Base-by-base conservation (phyloP, 37 sponge, comb jelly and placozoan genomes). In the Spongilla lacustris region DNA sequence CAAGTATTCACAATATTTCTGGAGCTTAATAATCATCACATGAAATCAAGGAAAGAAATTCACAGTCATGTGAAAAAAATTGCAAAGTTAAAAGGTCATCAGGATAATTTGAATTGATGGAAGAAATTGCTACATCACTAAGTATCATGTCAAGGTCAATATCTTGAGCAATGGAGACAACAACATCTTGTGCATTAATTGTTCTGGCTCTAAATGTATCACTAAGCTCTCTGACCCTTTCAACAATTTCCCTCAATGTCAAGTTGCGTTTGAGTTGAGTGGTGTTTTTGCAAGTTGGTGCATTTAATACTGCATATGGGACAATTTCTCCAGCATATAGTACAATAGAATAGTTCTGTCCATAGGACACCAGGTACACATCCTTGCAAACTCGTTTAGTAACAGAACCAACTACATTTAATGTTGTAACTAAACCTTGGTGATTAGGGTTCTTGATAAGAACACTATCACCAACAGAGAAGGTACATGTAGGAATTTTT, bases 381-480 rank as follows among this genome's bases (percentile, higher is more conserved):
- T 58, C 58, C 58, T 58, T 58, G 73, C 73, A 72, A 72, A 72
- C 31, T 32, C 28, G 30, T 32, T 72, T 29, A 72, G 73, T 32
- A 13, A 32, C 8, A 29, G 31, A 36, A 31, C 75, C 75, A 24
- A 36, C 34, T 10, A 30, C 26, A 36, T 74, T 74, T 23, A 31
- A 30, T 24, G 34, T 74, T 74, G 32, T 30, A 74, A 74, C 75
- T 36, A 74, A 36, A 27, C 75, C 75, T 74, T 74, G 75, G 34
- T 74, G 75, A 31, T 74, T 33, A 36, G 75, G 75, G 34, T 74
- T 74, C 32, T 33, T 24, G 75, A 74, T 30, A 74, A 74, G 31
- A 74, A 33, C 26, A 36, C 75, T 74, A 36, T 33, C 31, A 33
- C 75, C 32, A 9, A 23, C 24, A 30, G 24, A 30, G 34, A 74